Evolutionary conservation across 2,113 vertebrate species (phyloP).

Genomic region (Coregonus clupeaformis): DNA sequence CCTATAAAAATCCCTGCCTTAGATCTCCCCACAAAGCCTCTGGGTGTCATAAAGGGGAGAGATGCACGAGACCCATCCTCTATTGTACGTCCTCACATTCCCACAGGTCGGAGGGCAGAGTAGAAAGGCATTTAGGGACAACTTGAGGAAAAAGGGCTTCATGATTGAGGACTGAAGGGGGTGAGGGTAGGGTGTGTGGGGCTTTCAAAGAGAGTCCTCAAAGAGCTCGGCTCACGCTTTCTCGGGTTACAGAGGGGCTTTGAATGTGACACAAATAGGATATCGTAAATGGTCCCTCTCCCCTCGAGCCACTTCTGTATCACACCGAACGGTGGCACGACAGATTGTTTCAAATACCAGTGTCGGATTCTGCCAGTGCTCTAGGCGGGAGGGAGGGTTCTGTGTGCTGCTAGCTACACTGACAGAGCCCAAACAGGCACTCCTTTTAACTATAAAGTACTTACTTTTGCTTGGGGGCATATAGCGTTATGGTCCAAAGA

Average conservation of each 20-base stretch:
- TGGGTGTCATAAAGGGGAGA: conserved; percentile 45
- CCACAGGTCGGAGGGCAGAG: conserved; percentile 23
- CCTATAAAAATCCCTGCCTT: conserved; percentile 6
- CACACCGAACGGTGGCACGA: conserved; percentile 34
- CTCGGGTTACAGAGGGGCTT: conserved; percentile 61
- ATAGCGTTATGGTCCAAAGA: too few species aligned
- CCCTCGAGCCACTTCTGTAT: conserved; percentile 39
- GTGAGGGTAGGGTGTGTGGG: conserved; percentile 18
- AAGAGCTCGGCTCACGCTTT: conserved; percentile 55
- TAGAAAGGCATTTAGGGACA: too few species aligned
- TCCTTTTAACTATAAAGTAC: too few species aligned
- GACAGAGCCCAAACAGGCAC: too few species aligned
- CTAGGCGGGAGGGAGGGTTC: conserved; percentile 17
- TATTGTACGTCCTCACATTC: conserved; percentile 33
- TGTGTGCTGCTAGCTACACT: conserved; percentile 13
- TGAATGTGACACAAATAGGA: conserved; percentile 64
- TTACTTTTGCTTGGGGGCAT: too few species aligned
- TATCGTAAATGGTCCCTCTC: conserved; percentile 49
- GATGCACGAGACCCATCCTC: conserved; percentile 18
- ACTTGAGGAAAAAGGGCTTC: too few species aligned
- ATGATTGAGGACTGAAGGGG: too few species aligned
- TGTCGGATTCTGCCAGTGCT: conserved; percentile 2
- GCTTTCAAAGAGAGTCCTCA: conserved; percentile 29
- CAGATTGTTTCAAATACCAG: conserved; percentile 24
- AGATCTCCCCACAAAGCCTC: conserved; percentile 23